Evolutionary conservation across 2,888 invertebrate genomes (phyloP).

Genomic region (Sminthurinus aureus): DNA sequence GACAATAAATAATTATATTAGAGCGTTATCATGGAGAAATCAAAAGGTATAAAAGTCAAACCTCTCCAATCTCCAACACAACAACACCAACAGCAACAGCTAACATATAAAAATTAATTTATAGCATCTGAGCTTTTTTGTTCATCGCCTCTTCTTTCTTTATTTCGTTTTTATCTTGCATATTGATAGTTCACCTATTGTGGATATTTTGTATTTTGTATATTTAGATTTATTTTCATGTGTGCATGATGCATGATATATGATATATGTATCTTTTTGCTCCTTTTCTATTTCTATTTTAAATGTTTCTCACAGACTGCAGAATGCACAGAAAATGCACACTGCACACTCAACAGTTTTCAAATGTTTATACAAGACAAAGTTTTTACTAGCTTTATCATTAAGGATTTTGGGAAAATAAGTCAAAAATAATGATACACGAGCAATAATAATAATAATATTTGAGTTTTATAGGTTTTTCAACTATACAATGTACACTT

Average conservation of each 20-base stretch:
- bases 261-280: too few species aligned
- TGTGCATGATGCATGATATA: too few species aligned
- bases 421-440: background rate
- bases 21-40: slow-evolving; percentile 17
- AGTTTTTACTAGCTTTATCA: background rate
- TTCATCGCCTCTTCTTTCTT: slow-evolving; percentile 1
- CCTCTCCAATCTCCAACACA: background rate
- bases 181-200: too few species aligned
- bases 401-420: background rate
- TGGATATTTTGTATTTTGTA: too few species aligned
- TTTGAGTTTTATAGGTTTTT: too few species aligned
- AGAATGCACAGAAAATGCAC: too few species aligned
- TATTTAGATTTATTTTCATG: too few species aligned
- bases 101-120: slow-evolving; percentile 36
- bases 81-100: background rate
- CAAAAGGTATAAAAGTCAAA: slow-evolving; percentile 27
- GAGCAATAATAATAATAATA: background rate
- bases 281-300: too few species aligned
- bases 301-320: background rate
- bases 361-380: too few species aligned
- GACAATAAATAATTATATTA: slow-evolving; percentile 20
- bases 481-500: background rate
- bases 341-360: background rate
- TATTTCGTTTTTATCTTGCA: background rate
- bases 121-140: slow-evolving; percentile 18